Percentiles rank a stretch among this genome's conserved stretches.
These are phyloP conservation scores for Petrocephalus zakoni DNA, from an alignment of 2,113 vertebrate genomes.

Conservation along the genomic window DNA sequence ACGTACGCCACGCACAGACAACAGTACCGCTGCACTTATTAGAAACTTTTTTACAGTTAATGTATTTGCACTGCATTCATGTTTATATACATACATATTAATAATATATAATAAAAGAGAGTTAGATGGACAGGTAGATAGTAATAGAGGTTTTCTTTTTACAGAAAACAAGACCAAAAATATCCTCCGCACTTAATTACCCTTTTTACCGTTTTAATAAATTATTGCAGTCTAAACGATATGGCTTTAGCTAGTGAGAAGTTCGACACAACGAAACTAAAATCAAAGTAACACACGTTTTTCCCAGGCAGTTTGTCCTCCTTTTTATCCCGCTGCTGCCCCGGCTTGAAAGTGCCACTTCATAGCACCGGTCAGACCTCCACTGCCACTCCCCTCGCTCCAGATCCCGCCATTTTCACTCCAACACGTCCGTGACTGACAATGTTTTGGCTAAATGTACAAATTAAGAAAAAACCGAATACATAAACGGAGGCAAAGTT, in stretches of 20 bases:
- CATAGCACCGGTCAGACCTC: background rate
- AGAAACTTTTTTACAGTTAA: conserved; percentile 27
- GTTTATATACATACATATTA: conserved; percentile 40
- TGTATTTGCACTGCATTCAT: conserved; percentile 33
- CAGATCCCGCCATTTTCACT: background rate
- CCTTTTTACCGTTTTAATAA: conserved; percentile 44
- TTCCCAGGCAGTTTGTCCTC: background rate
- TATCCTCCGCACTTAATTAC: conserved; percentile 38
- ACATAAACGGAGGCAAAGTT: background rate
- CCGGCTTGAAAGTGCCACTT: background rate
- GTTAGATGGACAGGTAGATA: conserved; percentile 43
- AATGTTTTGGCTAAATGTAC: background rate
- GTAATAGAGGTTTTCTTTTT: conserved; percentile 24
- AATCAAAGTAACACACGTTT: conserved; percentile 16
- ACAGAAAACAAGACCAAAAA: conserved; percentile 49
- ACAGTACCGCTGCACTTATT: conserved; percentile 51
- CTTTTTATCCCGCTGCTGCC: background rate
- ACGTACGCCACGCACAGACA: conserved; percentile 28
- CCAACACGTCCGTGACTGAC: background rate
- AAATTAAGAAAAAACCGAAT: background rate
- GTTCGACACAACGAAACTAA: conserved; percentile 58
- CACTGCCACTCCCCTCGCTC: background rate
- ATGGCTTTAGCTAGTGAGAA: conserved; percentile 70
- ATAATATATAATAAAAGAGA: conserved; percentile 37
- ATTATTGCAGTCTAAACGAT: conserved; percentile 70